A percentile compares a stretch with the other conserved stretches of the same genome.
phyloP scores from a whole-genome alignment of 2,888 invertebrate genomes.

The Sphaerophoria rueppellii region DNA sequence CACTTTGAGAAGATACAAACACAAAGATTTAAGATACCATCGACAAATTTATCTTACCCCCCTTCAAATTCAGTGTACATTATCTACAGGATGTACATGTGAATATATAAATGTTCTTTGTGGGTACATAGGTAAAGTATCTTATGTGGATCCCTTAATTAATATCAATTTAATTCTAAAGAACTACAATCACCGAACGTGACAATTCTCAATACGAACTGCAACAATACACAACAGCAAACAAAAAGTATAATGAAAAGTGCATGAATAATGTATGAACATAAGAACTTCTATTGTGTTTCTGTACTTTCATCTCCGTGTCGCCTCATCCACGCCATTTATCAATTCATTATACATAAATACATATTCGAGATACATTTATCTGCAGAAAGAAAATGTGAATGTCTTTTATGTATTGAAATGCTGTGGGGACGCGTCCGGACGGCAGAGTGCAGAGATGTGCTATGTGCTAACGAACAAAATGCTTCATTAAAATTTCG shows the following conservation, averaged over 20 bases:
- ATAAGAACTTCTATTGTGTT: constrained; percentile 47
- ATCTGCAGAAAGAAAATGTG: constrained; percentile 26
- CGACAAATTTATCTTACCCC: not conserved
- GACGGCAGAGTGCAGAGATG: no score
- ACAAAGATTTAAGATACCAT: no score
- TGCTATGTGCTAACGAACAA: constrained; percentile 61
- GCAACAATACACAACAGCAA: constrained; percentile 12
- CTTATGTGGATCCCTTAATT: constrained; percentile 58
- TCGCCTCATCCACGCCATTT: not conserved
- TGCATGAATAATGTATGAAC: constrained; percentile 50
- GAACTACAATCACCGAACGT: constrained; percentile 58
- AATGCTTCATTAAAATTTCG: constrained; percentile 71
- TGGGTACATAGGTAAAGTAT: not conserved
- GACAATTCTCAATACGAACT: constrained; percentile 60
- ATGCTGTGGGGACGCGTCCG: constrained; percentile 15
- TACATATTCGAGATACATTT: constrained; percentile 45
- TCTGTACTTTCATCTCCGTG: constrained; percentile 7
- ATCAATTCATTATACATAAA: constrained; percentile 67
- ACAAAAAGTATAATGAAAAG: constrained; percentile 59
- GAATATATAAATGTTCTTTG: not conserved
- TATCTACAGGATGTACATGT: not conserved
- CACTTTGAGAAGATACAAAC: no score
- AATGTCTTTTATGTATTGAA: not conserved
- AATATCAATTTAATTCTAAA: constrained; percentile 62
- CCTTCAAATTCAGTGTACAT: not conserved